Evolutionary conservation across 2,888 invertebrate species (phyloP), one percentile per base, ranked within the genome.

Genomic region (Luffia ferchaultella): DNA sequence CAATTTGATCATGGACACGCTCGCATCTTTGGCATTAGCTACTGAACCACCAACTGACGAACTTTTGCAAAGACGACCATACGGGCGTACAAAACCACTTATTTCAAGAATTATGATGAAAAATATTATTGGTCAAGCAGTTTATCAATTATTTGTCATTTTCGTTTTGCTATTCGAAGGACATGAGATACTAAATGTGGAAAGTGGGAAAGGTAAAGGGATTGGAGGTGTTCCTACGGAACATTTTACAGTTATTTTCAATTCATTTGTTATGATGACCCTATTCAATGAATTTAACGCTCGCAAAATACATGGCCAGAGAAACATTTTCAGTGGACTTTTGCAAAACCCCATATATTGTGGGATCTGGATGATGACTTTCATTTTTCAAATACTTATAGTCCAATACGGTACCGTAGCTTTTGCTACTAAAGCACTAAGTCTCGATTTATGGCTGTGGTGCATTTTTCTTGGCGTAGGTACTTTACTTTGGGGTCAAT

Each of bases 61-160:
- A 80, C 88, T 98, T 61, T 87, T 98, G 60, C 87, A 93, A 63
- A 90, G 98, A 63, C 97, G 96, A 82, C 98, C 98, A 0, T 98
- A 98, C 77, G 98, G 98, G 56, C 91, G 98, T 64, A 98, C 98
- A 76, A 98, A 97, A 86, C 95, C 98, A 54, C 91, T 98, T 62
- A 98, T 98, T 78, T 96, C 95, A 51, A 90, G 97, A 74, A 96
- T 95, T 72, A 99, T 99, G 93, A 96, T 97, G 95, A 98, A 99
- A 87, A 99, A 99, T 79, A 99, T 99, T 77, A 87, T 98, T 59
- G 98, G 98, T 54, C 98, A 99, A 84, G 95, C 96, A 58, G 78
- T 98, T 62, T 99, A 98, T 80, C 98, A 99, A 83, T 89, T 99
- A 62, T 87, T 90, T 64, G 92, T 99, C 67, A 95, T 99, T 66